Base-by-base conservation (phyloP, 2,797 vertebrate species). In the Apogon hyalosoma region DNA sequence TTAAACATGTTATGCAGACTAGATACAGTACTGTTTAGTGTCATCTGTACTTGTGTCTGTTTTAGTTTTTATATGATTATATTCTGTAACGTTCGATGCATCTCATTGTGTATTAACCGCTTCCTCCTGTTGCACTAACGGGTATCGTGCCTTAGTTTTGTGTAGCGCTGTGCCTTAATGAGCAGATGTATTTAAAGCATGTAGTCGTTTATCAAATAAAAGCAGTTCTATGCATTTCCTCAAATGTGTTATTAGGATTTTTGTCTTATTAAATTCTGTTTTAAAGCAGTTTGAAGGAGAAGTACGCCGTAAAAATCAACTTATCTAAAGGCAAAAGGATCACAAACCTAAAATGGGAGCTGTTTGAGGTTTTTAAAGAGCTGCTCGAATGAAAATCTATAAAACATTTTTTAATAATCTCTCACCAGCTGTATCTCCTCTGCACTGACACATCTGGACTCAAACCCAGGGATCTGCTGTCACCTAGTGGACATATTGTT, bases 181-280 rank as follows among this genome's bases (percentile, higher is more conserved):
- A 13, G 8, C 39, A 38, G 6, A 41, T 16, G 5, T 50, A 14
- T 0, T 33, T 66, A 3, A 24, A 36, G 16, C 46, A 56, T 72
- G 15, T 8, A 31, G 28, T 31, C 28, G 28, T 31, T 6, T 3
- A 8, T 31, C 58, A 40, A 85, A 83, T 84, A 88, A 84, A 87
- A 31, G 43, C 4, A 2, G 7, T 2, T 60, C 4, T 38, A 31
- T 31, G 28, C 28, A 31, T 31, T 31, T 31, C 28, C 7, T 8
- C 5, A 31, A 31, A 2, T 8, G 28, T 31, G 28, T 6, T 21
- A 21, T 21, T 21, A 3, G 19, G 2, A 3, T 21, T 21, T 21
- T 21, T 21, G 19, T 21, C 19, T 2, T 21, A 21, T 21, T 21
- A 21, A 21, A 21, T 21, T 21, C 19, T 21, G 19, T 21, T 21